Conservation (phyloP, 2,888 invertebrate species). For the Hyppa rectilinea region DNA sequence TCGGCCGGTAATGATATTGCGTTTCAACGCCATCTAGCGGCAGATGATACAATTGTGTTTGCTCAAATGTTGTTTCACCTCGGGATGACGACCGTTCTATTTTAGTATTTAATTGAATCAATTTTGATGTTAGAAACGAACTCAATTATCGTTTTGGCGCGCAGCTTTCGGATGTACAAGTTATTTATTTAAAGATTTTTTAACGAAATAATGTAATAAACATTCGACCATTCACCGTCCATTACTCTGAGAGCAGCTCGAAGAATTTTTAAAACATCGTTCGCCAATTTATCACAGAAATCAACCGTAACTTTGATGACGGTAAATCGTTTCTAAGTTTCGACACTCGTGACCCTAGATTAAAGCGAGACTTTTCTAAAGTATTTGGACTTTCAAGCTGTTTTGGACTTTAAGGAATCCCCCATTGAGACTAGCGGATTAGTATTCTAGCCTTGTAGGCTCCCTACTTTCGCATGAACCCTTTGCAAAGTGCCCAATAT, state of each 20-base stretch:
- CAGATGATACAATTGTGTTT: conserved; percentile 68
- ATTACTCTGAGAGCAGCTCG: neutral
- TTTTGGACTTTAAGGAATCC: conserved; percentile 33
- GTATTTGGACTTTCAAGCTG: conserved; percentile 34
- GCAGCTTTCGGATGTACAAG: conserved; percentile 10
- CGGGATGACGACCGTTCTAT: conserved; percentile 57
- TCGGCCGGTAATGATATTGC: conserved; percentile 69
- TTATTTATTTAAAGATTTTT: neutral
- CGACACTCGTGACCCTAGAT: conserved; percentile 28
- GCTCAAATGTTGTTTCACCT: conserved; percentile 65
- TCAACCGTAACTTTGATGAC: conserved; percentile 14
- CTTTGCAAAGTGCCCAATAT: conserved; percentile 19
- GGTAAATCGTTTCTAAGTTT: conserved; percentile 22
- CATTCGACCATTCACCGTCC: neutral
- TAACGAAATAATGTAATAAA: conserved; percentile 6
- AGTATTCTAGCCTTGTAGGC: conserved; percentile 34
- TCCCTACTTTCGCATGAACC: conserved; percentile 2
- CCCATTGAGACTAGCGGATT: conserved; percentile 33
- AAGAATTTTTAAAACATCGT: neutral
- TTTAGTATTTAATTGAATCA: conserved; percentile 65
- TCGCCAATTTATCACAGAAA: neutral
- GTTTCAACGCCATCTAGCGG: conserved; percentile 67
- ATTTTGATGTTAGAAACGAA: conserved; percentile 39
- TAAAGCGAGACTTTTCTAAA: conserved; percentile 20
- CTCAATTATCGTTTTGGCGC: conserved; percentile 45